A percentile compares a stretch with the other conserved stretches of the same genome.
Evolutionary conservation across 2,113 vertebrate species (phyloP).

Genomic region (Alaudala cheleensis): DNA sequence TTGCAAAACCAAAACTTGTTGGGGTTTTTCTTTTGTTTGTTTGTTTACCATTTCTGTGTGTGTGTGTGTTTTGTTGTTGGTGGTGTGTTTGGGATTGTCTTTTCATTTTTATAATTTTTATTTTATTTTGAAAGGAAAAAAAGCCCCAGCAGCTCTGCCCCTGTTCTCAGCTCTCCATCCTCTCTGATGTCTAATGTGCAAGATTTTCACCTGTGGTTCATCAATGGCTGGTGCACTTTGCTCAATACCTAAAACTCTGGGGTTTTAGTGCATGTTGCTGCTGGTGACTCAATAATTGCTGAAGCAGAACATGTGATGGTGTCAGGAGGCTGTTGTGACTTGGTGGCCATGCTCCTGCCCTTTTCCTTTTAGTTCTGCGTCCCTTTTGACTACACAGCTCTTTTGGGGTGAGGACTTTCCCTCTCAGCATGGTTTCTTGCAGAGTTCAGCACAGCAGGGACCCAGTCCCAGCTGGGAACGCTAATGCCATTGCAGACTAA

Average conservation of each 20-base stretch:
- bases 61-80: too few relatives aligned
- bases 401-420: not conserved
- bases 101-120: not conserved
- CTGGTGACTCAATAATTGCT: not conserved
- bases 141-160: not conserved
- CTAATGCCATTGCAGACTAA: not conserved
- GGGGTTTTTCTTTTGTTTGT: not conserved
- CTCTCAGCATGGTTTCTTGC: not conserved
- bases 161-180: not conserved
- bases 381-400: not conserved
- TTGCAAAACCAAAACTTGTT: fast-evolving
- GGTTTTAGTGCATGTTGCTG: fast-evolving
- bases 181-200: not conserved
- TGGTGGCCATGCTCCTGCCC: fast-evolving
- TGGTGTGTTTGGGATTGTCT: too few relatives aligned
- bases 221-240: not conserved
- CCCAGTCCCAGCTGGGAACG: not conserved
- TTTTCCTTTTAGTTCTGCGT: not conserved
- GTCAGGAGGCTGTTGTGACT: not conserved
- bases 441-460: not conserved
- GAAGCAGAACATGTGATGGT: not conserved
- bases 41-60: not conserved
- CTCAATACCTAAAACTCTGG: not conserved
- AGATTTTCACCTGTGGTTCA: not conserved
- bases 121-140: not conserved